These are phyloP conservation scores for Noctilio leporinus DNA, from an alignment of 2,113 vertebrate species.

Conservation along the genomic window DNA sequence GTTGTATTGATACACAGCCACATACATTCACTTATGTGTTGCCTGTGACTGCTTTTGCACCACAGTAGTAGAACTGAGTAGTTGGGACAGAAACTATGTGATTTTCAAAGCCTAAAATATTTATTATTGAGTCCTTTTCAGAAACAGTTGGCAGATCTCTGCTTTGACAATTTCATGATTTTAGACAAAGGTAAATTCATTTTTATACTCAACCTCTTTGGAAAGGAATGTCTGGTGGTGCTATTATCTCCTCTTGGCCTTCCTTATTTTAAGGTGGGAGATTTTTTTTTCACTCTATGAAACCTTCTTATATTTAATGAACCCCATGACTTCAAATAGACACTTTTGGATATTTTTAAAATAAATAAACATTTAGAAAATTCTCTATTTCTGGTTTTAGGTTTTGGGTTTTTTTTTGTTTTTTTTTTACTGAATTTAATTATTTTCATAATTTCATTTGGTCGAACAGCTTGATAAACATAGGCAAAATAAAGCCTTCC, in stretches of 20 bases:
- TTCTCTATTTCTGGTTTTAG: background rate
- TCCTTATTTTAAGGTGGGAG: background rate
- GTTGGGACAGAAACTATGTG: background rate
- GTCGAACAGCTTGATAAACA: background rate
- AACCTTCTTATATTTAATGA: background rate
- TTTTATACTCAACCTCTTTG: background rate
- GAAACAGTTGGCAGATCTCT: background rate
- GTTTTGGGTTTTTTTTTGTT: background rate
- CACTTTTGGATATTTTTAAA: background rate
- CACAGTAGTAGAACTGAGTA: background rate
- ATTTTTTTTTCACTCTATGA: background rate
- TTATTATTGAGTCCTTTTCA: background rate
- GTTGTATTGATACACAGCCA: background rate
- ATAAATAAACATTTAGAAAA: background rate
- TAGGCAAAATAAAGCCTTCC: background rate
- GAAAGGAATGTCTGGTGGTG: background rate
- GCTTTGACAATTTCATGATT: background rate
- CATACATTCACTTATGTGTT: background rate
- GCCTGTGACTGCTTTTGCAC: background rate
- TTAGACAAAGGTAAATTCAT: background rate
- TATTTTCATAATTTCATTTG: conserved; percentile 10
- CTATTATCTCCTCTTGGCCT: background rate
- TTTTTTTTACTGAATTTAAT: background rate
- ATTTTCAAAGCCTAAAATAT: background rate
- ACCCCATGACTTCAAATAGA: background rate